Percentiles rank a stretch among this genome's conserved stretches.
These are phyloP conservation scores for Enteromius argenteus DNA, from an alignment of 2,797 vertebrate genomes.

Conservation along the genomic window DNA sequence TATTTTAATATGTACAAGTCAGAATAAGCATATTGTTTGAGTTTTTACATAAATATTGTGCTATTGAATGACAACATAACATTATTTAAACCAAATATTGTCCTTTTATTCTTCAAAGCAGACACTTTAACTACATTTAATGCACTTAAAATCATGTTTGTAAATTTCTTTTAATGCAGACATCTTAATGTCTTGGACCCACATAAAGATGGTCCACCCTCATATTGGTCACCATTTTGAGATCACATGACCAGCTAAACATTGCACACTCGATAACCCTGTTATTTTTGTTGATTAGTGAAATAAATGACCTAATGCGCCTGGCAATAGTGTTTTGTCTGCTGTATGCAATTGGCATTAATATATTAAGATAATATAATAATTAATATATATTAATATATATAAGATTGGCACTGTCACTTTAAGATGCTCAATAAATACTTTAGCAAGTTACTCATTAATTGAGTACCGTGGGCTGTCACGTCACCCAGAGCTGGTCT, in stretches of 20 bases:
- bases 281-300: not conserved
- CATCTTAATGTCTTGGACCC: too few species aligned
- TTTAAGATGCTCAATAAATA: constrained; percentile 84
- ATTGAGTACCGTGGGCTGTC: constrained; percentile 86
- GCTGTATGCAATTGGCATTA: not conserved
- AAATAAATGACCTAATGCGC: not conserved
- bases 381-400: not conserved
- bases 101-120: too few species aligned
- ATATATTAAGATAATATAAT: not conserved
- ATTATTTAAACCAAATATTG: too few species aligned
- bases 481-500: constrained; percentile 79
- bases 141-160: too few species aligned
- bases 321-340: not conserved
- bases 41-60: too few species aligned
- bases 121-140: too few species aligned
- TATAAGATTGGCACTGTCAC: not conserved
- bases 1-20: too few species aligned
- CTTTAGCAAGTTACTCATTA: constrained; percentile 84
- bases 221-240: not conserved
- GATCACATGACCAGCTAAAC: not conserved
- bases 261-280: not conserved
- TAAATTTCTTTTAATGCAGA: too few species aligned
- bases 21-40: too few species aligned
- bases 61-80: too few species aligned
- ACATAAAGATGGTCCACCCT: not conserved